Conservation (phyloP, 2,888 invertebrate genomes). For the Clistopyga incitator region DNA sequence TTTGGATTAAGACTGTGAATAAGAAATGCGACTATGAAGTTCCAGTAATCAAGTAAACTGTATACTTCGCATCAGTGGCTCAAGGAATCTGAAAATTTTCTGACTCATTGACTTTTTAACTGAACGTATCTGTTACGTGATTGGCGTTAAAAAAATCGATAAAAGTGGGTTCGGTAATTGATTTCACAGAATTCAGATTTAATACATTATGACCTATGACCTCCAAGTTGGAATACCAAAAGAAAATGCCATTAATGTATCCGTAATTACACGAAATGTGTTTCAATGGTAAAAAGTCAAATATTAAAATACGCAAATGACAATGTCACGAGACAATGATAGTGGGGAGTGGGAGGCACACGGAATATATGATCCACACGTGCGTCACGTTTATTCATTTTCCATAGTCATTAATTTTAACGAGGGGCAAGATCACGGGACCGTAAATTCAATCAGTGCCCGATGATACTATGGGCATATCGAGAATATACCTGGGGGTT, state of each 20-base stretch:
- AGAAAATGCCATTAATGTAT: not conserved
- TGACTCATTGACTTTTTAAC: not conserved
- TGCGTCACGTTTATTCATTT: conserved; percentile 63
- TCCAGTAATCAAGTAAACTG: not conserved
- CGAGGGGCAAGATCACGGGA: conserved; percentile 63
- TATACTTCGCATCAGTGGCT: not conserved
- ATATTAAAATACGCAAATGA: conserved; percentile 8
- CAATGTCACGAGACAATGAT: conserved; percentile 33
- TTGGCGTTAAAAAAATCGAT: not conserved
- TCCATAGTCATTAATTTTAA: conserved; percentile 66
- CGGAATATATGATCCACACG: conserved; percentile 48
- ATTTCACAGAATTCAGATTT: not conserved
- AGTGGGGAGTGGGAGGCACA: conserved; percentile 5
- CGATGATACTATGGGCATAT: conserved; percentile 60
- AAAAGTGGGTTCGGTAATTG: not conserved
- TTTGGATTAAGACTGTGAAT: not conserved
- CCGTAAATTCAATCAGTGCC: conserved; percentile 65
- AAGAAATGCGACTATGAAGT: not conserved
- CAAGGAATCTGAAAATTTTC: not conserved
- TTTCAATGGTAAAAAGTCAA: not conserved
- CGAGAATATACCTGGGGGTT: conserved; percentile 44
- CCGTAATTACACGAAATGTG: conserved; percentile 2
- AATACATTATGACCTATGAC: not conserved
- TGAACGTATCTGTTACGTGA: not conserved
- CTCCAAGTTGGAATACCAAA: not conserved